phyloP scores from a whole-genome alignment of 2,113 vertebrate species.

The Periophthalmodon schlosseri region DNA sequence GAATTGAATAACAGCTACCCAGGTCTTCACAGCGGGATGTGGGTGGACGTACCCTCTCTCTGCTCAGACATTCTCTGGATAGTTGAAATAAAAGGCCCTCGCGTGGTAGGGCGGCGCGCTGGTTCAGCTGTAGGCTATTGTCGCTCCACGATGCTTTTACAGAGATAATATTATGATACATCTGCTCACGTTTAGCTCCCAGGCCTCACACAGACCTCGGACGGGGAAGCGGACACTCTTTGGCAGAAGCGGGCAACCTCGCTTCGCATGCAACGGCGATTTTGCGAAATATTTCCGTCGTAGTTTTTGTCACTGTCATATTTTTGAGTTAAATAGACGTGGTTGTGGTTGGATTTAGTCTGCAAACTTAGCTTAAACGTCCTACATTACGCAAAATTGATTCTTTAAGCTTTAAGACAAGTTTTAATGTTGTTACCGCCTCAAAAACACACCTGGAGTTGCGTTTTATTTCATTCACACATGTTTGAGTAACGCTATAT shows the following conservation, averaged over 20 bases:
- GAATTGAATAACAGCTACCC: neutral
- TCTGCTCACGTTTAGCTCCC: constrained; percentile 77
- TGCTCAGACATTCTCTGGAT: constrained; percentile 52
- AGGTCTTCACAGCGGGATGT: neutral
- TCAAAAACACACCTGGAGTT: too few relatives aligned
- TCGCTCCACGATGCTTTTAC: constrained; percentile 72
- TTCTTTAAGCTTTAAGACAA: too few relatives aligned
- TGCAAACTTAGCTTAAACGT: too few relatives aligned
- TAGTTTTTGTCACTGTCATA: too few relatives aligned
- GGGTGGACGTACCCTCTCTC: neutral
- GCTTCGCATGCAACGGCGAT: neutral
- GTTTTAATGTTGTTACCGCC: too few relatives aligned
- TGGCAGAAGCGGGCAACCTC: neutral
- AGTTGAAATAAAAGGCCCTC: constrained; percentile 56
- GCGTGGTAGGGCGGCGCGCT: constrained; percentile 70
- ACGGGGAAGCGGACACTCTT: neutral
- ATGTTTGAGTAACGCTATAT: too few relatives aligned
- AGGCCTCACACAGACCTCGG: constrained; percentile 13
- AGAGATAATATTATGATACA: constrained; percentile 81
- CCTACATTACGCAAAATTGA: too few relatives aligned
- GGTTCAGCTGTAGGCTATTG: constrained; percentile 81
- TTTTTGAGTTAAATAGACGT: too few relatives aligned
- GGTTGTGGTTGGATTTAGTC: too few relatives aligned
- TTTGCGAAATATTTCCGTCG: too few relatives aligned
- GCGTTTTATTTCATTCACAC: too few relatives aligned